Evolutionary conservation across 2,888 invertebrate genomes (phyloP).

Genomic region (Trichogramma evanescens): DNA sequence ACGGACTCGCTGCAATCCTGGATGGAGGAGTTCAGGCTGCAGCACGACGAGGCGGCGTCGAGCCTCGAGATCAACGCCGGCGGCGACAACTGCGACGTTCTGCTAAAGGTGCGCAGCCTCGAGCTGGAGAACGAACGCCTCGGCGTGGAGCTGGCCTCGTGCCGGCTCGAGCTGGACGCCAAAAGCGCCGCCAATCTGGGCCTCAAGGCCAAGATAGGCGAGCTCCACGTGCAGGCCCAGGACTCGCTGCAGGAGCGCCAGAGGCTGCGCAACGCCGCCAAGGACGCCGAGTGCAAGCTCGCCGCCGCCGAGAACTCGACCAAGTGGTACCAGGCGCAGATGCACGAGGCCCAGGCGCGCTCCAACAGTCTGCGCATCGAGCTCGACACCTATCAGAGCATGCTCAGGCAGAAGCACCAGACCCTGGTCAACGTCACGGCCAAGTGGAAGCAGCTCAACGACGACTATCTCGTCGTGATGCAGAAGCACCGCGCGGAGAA

Average conservation of each 20-base stretch:
- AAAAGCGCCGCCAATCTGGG: conserved; percentile 36
- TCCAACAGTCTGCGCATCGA: conserved; percentile 33
- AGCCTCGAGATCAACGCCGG: conserved; percentile 22
- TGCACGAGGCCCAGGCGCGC: conserved; percentile 32
- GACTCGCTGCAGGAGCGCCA: conserved; percentile 31
- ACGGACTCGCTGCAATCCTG: conserved; percentile 32
- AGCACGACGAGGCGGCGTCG: conserved; percentile 26
- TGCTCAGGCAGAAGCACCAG: conserved; percentile 32
- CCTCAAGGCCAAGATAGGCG: conserved; percentile 35
- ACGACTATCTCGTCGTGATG: conserved; percentile 26
- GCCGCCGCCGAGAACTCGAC: conserved; percentile 29
- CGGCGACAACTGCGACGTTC: conserved; percentile 30
- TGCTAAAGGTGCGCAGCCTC: conserved; percentile 28
- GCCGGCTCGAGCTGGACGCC: conserved; percentile 33
- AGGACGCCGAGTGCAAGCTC: conserved; percentile 29
- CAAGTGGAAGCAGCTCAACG: conserved; percentile 30
- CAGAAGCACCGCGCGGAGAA: conserved; percentile 30
- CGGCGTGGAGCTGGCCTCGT: conserved; percentile 31
- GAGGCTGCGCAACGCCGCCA: conserved; percentile 29
- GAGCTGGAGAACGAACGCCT: conserved; percentile 37
- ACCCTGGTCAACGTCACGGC: conserved; percentile 26
- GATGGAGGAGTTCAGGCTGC: conserved; percentile 31
- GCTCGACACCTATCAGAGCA: conserved; percentile 32
- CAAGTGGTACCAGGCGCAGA: conserved; percentile 36
- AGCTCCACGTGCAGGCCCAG: conserved; percentile 35